phyloP scores from a whole-genome alignment of 2,797 vertebrate genomes.

The Arctocebus calabarensis region DNA sequence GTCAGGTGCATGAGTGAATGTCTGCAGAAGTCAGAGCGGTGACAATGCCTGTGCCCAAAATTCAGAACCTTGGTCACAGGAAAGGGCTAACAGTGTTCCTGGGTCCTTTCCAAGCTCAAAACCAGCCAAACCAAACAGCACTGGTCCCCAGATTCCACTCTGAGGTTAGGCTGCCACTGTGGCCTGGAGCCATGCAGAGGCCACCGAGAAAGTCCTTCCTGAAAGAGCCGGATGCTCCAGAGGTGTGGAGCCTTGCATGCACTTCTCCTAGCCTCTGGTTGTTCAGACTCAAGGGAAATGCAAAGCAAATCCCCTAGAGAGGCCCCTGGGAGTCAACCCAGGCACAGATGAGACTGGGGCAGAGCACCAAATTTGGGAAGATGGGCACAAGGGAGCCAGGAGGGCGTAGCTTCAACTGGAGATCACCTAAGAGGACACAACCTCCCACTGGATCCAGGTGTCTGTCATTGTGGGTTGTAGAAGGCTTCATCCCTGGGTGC shows the following conservation, averaged over 20 bases:
- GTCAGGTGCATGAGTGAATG: background rate
- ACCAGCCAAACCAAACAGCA: background rate
- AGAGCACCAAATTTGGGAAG: background rate
- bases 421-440: background rate
- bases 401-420: background rate
- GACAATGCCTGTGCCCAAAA: rapidly evolving
- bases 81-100: background rate
- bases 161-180: too few relatives aligned
- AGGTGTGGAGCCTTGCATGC: background rate
- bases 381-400: background rate
- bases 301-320: background rate
- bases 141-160: too few relatives aligned
- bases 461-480: rapidly evolving
- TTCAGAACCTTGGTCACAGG: background rate
- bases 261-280: background rate
- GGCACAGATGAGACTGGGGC: background rate
- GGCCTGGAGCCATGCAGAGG: background rate
- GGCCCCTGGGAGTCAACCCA: background rate
- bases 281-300: background rate
- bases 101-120: background rate
- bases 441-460: background rate
- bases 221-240: background rate
- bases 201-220: background rate
- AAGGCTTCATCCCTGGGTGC: background rate
- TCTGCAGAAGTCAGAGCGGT: background rate